Evolutionary conservation across 92 coral and sea anemone genomes (phyloP).

Genomic region (Hydrozoanthus gracilis): DNA sequence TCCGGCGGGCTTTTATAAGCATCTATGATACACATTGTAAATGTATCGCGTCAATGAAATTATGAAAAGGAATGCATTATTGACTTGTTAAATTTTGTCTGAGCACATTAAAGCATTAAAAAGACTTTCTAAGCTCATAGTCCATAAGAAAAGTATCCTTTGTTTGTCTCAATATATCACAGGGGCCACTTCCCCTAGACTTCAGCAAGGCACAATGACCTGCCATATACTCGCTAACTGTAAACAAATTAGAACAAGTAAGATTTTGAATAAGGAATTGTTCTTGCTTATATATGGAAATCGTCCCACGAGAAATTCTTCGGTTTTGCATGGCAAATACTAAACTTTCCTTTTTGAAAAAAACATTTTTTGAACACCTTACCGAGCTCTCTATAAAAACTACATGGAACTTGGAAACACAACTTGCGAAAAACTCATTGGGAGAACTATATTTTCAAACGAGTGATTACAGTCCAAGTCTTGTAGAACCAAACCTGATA

Average conservation of each 20-base stretch:
- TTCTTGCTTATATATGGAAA: background rate
- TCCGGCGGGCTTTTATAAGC: slow-evolving; percentile 60
- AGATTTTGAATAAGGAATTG: slow-evolving; percentile 29
- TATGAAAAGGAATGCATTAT: slow-evolving; percentile 41
- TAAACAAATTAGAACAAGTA: slow-evolving; percentile 28
- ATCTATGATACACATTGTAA: slow-evolving; percentile 18
- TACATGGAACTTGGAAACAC: background rate
- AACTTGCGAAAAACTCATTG: background rate
- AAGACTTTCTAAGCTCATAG: slow-evolving; percentile 25
- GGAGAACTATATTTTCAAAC: background rate
- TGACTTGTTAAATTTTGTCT: slow-evolving; percentile 15
- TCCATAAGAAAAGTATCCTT: slow-evolving; percentile 16
- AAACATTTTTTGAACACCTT: background rate
- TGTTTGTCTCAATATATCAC: slow-evolving; percentile 23
- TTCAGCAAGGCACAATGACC: slow-evolving; percentile 26
- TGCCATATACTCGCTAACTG: slow-evolving; percentile 25
- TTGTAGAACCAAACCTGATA: background rate
- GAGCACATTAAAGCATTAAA: slow-evolving; percentile 25
- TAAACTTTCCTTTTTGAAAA: slow-evolving; percentile 26
- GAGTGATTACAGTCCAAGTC: background rate
- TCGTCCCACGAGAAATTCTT: slow-evolving; percentile 42
- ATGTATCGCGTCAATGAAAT: slow-evolving; percentile 22
- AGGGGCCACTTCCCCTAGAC: slow-evolving; percentile 24
- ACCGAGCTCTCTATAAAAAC: background rate
- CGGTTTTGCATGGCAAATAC: slow-evolving; percentile 22